A percentile compares a stretch with the other conserved stretches of the same genome.
Evolutionary conservation across 2,797 vertebrate genomes (phyloP).

Genomic region (Spinus olivaceus): DNA sequence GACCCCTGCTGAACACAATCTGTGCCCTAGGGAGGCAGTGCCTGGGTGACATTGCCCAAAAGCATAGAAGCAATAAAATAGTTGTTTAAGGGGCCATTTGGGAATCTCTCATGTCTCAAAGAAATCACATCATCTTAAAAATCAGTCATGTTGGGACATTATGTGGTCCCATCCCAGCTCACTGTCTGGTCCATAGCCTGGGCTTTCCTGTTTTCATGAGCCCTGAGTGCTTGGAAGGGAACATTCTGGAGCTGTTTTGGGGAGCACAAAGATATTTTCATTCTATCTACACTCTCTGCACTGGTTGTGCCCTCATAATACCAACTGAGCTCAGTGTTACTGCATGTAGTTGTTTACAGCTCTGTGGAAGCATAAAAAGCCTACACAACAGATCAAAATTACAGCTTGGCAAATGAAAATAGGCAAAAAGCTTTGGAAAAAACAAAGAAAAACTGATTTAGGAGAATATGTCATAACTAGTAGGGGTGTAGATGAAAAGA

Average conservation of each 20-base stretch:
- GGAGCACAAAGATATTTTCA: background rate
- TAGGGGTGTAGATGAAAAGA: background rate
- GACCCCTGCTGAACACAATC: background rate
- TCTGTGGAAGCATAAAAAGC: background rate
- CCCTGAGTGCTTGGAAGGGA: background rate
- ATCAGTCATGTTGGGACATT: background rate
- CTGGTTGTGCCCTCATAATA: background rate
- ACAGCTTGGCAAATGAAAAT: background rate
- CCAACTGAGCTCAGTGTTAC: fast-evolving
- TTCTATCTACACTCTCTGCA: background rate
- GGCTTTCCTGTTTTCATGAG: background rate
- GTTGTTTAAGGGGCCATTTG: background rate
- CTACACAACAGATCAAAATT: background rate
- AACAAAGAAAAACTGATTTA: background rate
- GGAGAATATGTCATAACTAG: background rate
- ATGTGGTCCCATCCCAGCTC: background rate
- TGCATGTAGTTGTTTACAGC: background rate
- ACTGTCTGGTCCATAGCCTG: background rate
- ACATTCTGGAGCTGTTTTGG: background rate
- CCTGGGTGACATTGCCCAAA: background rate
- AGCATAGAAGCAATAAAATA: background rate
- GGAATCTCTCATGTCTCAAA: background rate
- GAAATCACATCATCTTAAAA: background rate
- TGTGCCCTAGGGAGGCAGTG: background rate
- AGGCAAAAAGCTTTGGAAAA: background rate